These are phyloP conservation scores for Tetropium fuscum DNA, from an alignment of 2,888 invertebrate genomes.

Conservation along the genomic window DNA sequence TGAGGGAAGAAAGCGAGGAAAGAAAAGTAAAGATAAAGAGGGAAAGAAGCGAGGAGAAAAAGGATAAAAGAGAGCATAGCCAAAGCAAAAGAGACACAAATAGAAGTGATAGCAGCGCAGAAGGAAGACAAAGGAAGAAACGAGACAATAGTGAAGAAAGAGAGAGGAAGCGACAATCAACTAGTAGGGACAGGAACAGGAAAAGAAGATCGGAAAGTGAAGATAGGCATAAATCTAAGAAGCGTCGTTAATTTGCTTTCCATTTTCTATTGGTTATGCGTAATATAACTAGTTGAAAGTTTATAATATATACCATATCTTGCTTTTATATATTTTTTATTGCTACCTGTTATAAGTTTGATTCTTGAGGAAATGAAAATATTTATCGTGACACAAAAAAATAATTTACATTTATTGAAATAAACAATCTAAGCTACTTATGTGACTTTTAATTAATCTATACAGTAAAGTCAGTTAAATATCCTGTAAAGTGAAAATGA, in stretches of 20 bases:
- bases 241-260: too few relatives aligned
- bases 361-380: neutral
- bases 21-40: conserved; percentile 1
- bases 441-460: conserved; percentile 11
- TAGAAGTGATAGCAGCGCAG: neutral
- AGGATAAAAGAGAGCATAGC: neutral
- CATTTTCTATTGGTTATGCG: too few relatives aligned
- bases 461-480: neutral
- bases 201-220: too few relatives aligned
- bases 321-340: neutral
- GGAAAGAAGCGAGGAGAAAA: neutral
- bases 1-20: conserved; percentile 40
- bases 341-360: too few relatives aligned
- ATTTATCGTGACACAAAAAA: conserved; percentile 7
- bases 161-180: neutral
- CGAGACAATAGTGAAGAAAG: conserved; percentile 3
- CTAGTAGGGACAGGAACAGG: neutral
- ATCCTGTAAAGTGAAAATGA: neutral
- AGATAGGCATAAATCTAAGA: too few relatives aligned
- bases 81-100: too few relatives aligned
- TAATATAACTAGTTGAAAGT: too few relatives aligned
- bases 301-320: conserved; percentile 4
- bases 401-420: conserved; percentile 7
- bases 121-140: conserved; percentile 12
- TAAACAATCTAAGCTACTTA: too few relatives aligned